Percentiles rank a stretch among this genome's conserved stretches.
phyloP scores from a whole-genome alignment of 2,113 vertebrate genomes.

The Planiliza haematocheilus region DNA sequence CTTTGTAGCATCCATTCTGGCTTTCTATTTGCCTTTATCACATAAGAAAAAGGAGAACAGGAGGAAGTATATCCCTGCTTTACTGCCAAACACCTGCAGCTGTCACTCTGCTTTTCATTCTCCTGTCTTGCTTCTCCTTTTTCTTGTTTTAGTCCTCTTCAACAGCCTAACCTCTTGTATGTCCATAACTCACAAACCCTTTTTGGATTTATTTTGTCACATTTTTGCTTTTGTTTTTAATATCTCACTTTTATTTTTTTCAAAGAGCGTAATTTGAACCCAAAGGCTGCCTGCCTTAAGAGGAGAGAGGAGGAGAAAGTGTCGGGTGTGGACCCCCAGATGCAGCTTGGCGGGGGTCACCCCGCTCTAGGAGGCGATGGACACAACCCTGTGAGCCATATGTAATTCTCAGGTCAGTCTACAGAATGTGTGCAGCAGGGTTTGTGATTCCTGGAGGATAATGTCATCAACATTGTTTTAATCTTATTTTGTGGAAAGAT shows the following conservation, averaged over 20 bases:
- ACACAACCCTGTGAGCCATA: conserved; percentile 91
- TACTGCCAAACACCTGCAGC: conserved; percentile 64
- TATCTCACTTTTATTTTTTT: conserved; percentile 19
- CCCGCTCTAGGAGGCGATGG: conserved; percentile 88
- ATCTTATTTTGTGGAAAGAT: background rate
- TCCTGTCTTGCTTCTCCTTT: conserved; percentile 27
- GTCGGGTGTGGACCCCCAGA: conserved; percentile 92
- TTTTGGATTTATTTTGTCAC: background rate
- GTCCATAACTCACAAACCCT: background rate
- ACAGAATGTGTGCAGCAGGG: background rate
- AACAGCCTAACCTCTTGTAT: conserved; percentile 13
- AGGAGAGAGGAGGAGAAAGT: conserved; percentile 98
- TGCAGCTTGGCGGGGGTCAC: conserved; percentile 91
- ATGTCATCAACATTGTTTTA: background rate
- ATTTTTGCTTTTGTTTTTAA: background rate
- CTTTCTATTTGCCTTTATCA: conserved; percentile 36
- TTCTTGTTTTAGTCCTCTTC: background rate
- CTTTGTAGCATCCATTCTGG: conserved; percentile 37
- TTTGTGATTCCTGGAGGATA: background rate
- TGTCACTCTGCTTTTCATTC: conserved; percentile 41
- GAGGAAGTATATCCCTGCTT: conserved; percentile 64
- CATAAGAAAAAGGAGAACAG: conserved; percentile 45
- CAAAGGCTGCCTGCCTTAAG: conserved; percentile 97
- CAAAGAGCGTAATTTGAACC: conserved; percentile 97
- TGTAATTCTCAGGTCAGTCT: conserved; percentile 86